Evolutionary conservation across 2,113 vertebrate genomes (phyloP).

Genomic region (Pampusana beccarii): DNA sequence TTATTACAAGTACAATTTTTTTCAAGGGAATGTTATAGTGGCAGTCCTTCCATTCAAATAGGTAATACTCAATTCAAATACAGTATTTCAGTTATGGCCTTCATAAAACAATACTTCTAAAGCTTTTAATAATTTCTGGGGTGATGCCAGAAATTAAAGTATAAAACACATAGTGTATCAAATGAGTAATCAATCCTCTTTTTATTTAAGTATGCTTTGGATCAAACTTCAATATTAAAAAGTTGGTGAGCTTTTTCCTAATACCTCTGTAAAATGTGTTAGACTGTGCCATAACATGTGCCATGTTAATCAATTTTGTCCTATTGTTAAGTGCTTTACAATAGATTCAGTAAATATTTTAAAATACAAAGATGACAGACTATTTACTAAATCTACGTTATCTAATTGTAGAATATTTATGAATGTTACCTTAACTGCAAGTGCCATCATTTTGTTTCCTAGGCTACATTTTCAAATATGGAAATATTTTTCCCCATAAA

Average conservation of each 20-base stretch:
- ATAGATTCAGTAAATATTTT: neutral
- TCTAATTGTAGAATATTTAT: neutral
- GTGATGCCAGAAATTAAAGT: neutral
- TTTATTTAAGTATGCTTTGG: neutral
- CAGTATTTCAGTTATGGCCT: neutral
- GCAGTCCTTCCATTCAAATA: neutral
- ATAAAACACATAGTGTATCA: neutral
- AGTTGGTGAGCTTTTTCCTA: neutral
- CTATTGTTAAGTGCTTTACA: neutral
- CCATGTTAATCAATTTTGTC: neutral
- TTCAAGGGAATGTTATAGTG: neutral
- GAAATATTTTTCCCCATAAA: neutral
- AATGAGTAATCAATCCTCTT: neutral
- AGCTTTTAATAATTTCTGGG: neutral
- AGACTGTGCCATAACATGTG: neutral
- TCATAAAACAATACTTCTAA: neutral
- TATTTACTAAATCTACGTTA: neutral
- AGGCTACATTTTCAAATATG: neutral
- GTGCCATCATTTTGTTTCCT: neutral
- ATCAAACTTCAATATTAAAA: neutral
- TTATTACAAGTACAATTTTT: neutral
- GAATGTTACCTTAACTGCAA: neutral
- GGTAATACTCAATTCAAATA: neutral
- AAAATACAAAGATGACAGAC: neutral
- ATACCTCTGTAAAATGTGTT: neutral